Conservation (phyloP, 2,797 vertebrate species). For the Sebastes alutus region DNA sequence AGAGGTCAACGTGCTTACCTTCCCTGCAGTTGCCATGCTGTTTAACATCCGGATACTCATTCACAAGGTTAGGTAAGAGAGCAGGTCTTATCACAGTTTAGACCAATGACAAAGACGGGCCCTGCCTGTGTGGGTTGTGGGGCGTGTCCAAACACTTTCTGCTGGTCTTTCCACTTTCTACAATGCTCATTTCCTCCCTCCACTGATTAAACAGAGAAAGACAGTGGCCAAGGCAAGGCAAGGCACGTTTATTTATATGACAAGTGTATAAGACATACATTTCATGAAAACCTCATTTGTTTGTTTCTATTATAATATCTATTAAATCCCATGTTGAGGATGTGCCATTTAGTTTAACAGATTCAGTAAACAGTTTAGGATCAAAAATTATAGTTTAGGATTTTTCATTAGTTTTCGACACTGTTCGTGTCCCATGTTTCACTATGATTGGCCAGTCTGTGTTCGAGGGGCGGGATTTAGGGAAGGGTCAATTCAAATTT, state of each 20-base stretch:
- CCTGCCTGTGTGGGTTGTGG: background rate
- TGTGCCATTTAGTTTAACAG: background rate
- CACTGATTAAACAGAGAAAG: background rate
- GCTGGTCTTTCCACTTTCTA: background rate
- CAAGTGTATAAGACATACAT: too few species aligned
- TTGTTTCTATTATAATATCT: background rate
- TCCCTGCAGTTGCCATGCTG: slow-evolving; percentile 42
- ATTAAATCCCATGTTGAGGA: background rate
- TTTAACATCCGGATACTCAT: background rate
- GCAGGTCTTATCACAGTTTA: background rate
- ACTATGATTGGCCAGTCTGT: too few species aligned
- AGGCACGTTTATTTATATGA: too few species aligned
- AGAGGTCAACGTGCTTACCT: slow-evolving; percentile 27
- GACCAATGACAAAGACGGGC: slow-evolving; percentile 7
- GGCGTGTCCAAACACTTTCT: background rate
- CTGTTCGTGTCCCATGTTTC: too few species aligned
- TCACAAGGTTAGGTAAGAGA: background rate
- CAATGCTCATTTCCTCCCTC: background rate
- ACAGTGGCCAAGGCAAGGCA: too few species aligned
- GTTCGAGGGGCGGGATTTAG: too few species aligned
- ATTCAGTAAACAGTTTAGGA: background rate
- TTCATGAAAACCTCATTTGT: background rate
- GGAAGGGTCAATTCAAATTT: background rate
- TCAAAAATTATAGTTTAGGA: background rate
- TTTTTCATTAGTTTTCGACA: background rate